Conservation (phyloP, 2,888 invertebrate species). For the Octodonta nipae region DNA sequence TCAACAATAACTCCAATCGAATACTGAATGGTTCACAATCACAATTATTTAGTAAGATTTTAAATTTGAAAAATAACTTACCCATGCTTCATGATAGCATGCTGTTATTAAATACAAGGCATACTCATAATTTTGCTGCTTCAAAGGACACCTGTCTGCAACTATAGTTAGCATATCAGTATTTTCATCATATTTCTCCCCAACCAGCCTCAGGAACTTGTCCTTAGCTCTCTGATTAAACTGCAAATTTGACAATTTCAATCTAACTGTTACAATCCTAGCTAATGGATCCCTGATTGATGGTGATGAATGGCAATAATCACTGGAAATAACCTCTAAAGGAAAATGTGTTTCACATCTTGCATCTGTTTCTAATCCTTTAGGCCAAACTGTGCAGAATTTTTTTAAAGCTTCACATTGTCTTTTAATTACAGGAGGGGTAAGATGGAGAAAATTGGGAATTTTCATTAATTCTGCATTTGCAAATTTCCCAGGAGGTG, state of each 20-base stretch:
- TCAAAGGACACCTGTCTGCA: constrained; percentile 80
- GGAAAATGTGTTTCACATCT: constrained; percentile 72
- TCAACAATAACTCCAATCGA: no score
- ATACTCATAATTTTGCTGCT: constrained; percentile 88
- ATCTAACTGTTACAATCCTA: constrained; percentile 66
- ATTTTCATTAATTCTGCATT: constrained; percentile 97
- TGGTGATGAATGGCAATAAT: constrained; percentile 84
- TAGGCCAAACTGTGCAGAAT: constrained; percentile 90
- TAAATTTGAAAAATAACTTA: constrained; percentile 36
- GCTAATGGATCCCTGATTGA: constrained; percentile 76
- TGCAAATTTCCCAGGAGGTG: constrained; percentile 68
- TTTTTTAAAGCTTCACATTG: constrained; percentile 84
- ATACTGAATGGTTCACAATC: no score
- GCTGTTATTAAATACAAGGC: constrained; percentile 85
- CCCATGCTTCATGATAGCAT: constrained; percentile 76
- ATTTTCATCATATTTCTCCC: constrained; percentile 57
- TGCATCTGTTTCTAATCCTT: constrained; percentile 58
- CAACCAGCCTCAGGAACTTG: constrained; percentile 75
- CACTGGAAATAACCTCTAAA: constrained; percentile 54
- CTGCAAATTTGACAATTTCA: constrained; percentile 57
- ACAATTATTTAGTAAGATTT: no score
- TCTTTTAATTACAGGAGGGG: constrained; percentile 81
- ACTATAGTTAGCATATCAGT: constrained; percentile 71
- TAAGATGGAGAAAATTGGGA: constrained; percentile 94
- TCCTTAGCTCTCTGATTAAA: constrained; percentile 73